These are phyloP conservation scores for Acrocephalus arundinaceus DNA, from an alignment of 2,113 vertebrate species.

Conservation along the genomic window DNA sequence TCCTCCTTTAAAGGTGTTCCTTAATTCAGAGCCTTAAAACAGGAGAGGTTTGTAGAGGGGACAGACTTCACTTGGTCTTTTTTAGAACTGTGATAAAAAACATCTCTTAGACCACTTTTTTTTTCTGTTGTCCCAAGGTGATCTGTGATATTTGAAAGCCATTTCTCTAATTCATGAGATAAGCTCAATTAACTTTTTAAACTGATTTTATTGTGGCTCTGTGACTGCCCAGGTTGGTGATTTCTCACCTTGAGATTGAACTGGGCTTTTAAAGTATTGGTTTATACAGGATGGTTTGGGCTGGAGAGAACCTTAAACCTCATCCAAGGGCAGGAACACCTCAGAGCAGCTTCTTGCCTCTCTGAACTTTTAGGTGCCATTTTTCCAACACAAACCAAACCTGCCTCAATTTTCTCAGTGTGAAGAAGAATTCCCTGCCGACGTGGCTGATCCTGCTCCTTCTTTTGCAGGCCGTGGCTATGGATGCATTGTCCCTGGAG, in stretches of 20 bases:
- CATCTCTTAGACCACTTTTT: neutral
- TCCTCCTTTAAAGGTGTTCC: neutral
- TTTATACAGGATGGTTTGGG: neutral
- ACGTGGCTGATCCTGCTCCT: neutral
- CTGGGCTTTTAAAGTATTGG: neutral
- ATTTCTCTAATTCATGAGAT: neutral
- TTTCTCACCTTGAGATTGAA: neutral
- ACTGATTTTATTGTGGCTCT: neutral
- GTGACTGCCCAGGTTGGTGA: rapidly evolving
- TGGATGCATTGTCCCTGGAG: conserved; percentile 89
- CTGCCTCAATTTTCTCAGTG: rapidly evolving
- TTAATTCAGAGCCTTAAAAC: neutral
- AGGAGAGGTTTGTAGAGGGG: neutral
- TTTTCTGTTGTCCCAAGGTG: neutral
- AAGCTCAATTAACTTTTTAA: neutral
- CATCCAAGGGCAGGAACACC: neutral
- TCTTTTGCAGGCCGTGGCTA: conserved; percentile 78
- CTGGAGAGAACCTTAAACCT: neutral
- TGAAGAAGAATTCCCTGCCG: neutral
- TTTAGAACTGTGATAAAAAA: neutral
- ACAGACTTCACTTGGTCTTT: neutral
- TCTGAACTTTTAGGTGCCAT: neutral
- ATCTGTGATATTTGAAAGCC: neutral
- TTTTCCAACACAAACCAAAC: neutral
- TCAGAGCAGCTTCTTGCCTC: neutral